These are phyloP conservation scores for Geophilus truncorum DNA, from an alignment of 2,888 invertebrate genomes.

Conservation along the genomic window DNA sequence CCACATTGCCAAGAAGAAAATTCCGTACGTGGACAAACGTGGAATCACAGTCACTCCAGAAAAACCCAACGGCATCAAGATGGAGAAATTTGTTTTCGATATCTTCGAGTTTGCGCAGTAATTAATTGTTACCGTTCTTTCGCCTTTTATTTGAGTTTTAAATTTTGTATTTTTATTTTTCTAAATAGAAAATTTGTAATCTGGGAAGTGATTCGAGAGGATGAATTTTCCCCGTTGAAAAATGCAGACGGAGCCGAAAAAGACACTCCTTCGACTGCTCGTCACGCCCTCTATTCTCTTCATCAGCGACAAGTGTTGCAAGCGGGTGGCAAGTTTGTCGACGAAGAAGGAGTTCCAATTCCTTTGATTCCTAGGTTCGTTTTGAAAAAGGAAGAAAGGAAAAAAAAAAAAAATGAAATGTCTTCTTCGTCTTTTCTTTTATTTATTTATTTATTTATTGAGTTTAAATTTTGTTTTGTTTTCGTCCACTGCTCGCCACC, in stretches of 20 bases:
- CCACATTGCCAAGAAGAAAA: constrained; percentile 97
- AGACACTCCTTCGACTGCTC: constrained; percentile 85
- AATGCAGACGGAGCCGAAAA: constrained; percentile 81
- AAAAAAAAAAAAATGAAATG: too few relatives aligned
- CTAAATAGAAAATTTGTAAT: constrained; percentile 69
- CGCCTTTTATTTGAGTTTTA: too few relatives aligned
- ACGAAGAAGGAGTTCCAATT: constrained; percentile 48
- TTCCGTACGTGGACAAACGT: constrained; percentile 70
- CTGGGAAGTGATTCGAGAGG: constrained; percentile 83
- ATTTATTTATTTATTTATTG: background rate
- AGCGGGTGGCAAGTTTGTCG: constrained; percentile 69
- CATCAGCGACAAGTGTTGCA: constrained; percentile 73
- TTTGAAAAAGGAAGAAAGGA: too few relatives aligned
- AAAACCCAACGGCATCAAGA: constrained; percentile 90
- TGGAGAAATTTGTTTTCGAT: constrained; percentile 99
- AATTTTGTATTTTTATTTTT: too few relatives aligned
- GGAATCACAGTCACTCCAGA: constrained; percentile 69
- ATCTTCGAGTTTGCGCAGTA: constrained; percentile 87
- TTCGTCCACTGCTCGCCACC: background rate
- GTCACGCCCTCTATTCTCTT: constrained; percentile 66
- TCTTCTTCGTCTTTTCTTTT: too few relatives aligned
- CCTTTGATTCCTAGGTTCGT: constrained; percentile 52
- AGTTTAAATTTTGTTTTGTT: background rate
- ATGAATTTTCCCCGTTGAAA: constrained; percentile 96
- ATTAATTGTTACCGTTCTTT: too few relatives aligned